Conservation (phyloP, 2,888 invertebrate species). For the Gryllus longicercus region DNA sequence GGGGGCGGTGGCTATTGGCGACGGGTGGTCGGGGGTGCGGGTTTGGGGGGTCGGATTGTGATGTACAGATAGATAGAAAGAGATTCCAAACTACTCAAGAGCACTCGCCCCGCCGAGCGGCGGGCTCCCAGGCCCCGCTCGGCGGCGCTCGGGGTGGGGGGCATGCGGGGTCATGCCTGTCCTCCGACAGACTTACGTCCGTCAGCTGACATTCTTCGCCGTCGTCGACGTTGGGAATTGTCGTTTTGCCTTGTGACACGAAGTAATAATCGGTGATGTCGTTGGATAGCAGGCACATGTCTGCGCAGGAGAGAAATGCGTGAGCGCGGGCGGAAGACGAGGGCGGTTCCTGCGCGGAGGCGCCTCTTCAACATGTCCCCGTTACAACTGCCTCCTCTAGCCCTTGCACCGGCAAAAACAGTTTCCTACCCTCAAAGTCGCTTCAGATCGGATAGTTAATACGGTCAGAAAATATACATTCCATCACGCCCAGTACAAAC, state of each 20-base stretch:
- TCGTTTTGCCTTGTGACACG: constrained; percentile 89
- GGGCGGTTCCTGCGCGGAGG: not conserved
- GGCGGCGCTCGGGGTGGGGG: constrained; percentile 18
- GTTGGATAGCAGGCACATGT: constrained; percentile 69
- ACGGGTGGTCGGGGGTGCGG: no score
- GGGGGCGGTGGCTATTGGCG: not conserved
- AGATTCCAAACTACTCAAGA: not conserved
- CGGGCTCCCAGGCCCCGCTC: not conserved
- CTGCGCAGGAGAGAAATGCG: constrained; percentile 48
- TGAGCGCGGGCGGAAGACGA: not conserved
- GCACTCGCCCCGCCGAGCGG: not conserved
- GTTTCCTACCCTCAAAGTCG: no score
- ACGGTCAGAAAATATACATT: no score
- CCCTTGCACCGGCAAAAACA: no score
- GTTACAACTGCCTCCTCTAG: not conserved
- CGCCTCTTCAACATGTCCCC: not conserved
- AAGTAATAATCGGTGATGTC: constrained; percentile 81
- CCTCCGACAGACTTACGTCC: constrained; percentile 64
- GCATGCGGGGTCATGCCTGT: constrained; percentile 27
- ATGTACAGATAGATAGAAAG: constrained; percentile 10
- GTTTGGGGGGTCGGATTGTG: not conserved
- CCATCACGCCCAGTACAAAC: no score
- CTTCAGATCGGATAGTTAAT: no score
- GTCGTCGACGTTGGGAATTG: constrained; percentile 88
- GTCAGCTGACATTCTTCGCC: constrained; percentile 78